Percentiles rank a stretch among this genome's conserved stretches.
phyloP scores from a whole-genome alignment of 2,113 vertebrate species.

The Procapra przewalskii region DNA sequence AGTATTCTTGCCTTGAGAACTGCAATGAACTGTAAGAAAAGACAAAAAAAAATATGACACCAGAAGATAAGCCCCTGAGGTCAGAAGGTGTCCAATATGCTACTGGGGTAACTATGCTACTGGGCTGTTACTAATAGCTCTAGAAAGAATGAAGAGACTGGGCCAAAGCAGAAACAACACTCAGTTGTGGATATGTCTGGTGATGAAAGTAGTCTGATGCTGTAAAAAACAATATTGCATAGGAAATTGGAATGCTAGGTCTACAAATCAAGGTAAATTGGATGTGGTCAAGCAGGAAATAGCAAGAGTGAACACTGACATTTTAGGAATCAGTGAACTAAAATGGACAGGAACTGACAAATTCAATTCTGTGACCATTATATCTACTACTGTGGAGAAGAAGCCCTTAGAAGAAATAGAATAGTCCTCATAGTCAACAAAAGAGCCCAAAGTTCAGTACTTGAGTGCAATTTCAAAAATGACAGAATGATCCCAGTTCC shows the following conservation, averaged over 20 bases:
- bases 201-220: not conserved
- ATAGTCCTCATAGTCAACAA: not conserved
- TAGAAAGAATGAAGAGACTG: not conserved
- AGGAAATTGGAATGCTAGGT: not conserved
- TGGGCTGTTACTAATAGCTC: not conserved
- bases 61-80: not conserved
- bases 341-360: not conserved
- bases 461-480: not conserved
- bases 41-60: not conserved
- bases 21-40: not conserved
- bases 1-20: not conserved
- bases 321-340: not conserved
- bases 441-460: not conserved
- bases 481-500: not conserved
- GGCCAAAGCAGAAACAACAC: not conserved
- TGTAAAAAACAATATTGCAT: not conserved
- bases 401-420: not conserved
- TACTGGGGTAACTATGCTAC: not conserved
- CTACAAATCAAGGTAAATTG: not conserved
- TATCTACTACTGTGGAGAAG: not conserved
- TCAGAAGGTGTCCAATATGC: not conserved
- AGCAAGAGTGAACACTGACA: not conserved
- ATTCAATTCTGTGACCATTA: not conserved
- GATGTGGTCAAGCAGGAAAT: not conserved
- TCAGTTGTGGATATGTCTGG: not conserved